Base-by-base conservation (phyloP, 2,797 vertebrate genomes). In the Morus bassanus region DNA sequence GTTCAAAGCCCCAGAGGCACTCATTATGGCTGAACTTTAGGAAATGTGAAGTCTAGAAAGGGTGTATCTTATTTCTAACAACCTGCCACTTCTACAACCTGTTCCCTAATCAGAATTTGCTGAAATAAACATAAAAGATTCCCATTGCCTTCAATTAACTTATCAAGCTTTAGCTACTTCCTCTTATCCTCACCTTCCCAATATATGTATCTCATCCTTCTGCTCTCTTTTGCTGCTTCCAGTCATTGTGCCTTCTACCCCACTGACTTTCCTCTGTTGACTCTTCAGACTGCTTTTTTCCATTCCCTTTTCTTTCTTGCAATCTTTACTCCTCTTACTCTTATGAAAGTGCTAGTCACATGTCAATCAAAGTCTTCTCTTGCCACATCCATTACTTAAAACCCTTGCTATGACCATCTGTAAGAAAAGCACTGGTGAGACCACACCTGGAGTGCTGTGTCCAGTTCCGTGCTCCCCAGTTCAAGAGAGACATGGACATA, bases 41-140 rank as follows among this genome's bases (percentile, higher is more conserved):
- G 73, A 90, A 93, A 61, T 35, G 13, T 61, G 39, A 93, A 88
- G 80, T 91, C 95, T 86, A 95, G 73, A 90, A 69, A 90, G 61
- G 43, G 17, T 54, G 12, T 82, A 61, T 53, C 63, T 67, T 82
- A 81, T 67, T 93, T 95, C 83, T 95, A 95, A 87, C 74, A 91
- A 74, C 17, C 51, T 91, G 51, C 16, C 27, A 85, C 77, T 81
- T 95, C 45, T 69, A 70, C 59, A 95, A 64, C 63, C 60, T 89
- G 70, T 79, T 93, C 74, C 27, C 48, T 78, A 87, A 82, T 48
- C 51, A 90, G 69, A 85, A 89, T 80, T 53, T 93, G 68, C 88
- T 95, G 89, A 88, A 94, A 95, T 84, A 89, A 96, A 92, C 64
- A 88, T 53, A 83, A 93, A 94, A 93, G 84, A 79, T 82, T 90